Base-by-base conservation (phyloP, 2,888 invertebrate species). In the Hyles lineata region DNA sequence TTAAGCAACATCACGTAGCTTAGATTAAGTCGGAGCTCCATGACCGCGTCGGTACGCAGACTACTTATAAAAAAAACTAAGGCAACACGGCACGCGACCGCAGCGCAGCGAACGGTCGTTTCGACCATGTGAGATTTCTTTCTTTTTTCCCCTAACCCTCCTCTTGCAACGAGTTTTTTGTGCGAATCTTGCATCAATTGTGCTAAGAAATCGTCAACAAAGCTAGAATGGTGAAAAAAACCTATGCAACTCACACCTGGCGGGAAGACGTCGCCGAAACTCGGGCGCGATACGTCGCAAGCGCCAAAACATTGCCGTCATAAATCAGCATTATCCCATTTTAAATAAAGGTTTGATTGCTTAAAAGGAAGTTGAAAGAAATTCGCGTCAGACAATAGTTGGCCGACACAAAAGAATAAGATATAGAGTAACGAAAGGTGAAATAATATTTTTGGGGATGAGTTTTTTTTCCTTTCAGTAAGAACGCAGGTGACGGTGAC, bases 111-210 rank as follows among this genome's bases (percentile, higher is more conserved):
- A 83, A 82, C 86, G 78, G 67, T 82, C 84, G 82, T 82, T 82
- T 81, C 77, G 78, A 80, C 84, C 60, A 59, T 60, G 43, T 60
- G 58, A 71, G 58, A 59, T 71, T 70, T 60, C 59, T 70, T 71
- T 60, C 63, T 35, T 88, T 89, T 89, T 87, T 85, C 81, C 78
- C 75, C 77, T 79, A 78, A 77, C 84, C 87, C 86, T 85, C 86
- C 43, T 67, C 88, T 88, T 88, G 86, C 85, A 83, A 86, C 85
- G 87, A 82, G 91, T 93, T 94, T 43, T 93, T 93, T 94, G 92
- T 91, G 93, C 92, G 90, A 93, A 93, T 92, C 92, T 92, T 89
- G 89, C 89, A 89, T 86, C 88, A 83, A 92, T 93, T 93, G 93
- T 92, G 83, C 76, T 83, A 88, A 89, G 90, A 89, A 90, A 89